phyloP scores from a whole-genome alignment of 2,888 invertebrate species.

The Acheta domesticus region DNA sequence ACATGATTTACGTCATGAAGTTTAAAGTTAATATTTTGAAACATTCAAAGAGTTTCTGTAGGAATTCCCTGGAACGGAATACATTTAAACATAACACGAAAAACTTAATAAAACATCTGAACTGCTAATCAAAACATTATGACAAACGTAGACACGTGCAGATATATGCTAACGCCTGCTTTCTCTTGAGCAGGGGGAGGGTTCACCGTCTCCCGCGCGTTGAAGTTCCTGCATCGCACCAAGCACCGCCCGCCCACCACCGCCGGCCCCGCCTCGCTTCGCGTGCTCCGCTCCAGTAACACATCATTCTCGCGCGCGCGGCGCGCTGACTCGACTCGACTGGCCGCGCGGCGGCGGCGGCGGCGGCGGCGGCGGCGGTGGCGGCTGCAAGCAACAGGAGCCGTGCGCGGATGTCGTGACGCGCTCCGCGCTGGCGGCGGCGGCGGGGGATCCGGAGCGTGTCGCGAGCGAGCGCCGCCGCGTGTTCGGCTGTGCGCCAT shows the following conservation, averaged over 20 bases:
- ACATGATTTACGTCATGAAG: too few species aligned
- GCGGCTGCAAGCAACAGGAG: not conserved
- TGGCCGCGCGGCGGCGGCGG: not conserved
- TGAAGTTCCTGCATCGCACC: not conserved
- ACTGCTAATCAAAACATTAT: too few species aligned
- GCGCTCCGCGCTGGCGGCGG: not conserved
- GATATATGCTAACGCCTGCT: too few species aligned
- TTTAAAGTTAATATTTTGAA: too few species aligned
- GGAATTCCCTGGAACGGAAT: too few species aligned
- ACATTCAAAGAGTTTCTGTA: too few species aligned
- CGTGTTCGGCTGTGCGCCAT: too few species aligned
- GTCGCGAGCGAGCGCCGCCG: not conserved
- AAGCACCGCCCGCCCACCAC: not conserved
- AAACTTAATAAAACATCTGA: too few species aligned
- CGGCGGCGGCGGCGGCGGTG: not conserved
- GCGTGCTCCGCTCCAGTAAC: not conserved
- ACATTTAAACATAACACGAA: too few species aligned
- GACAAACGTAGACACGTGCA: too few species aligned
- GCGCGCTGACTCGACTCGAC: not conserved
- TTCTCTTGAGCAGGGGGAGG: too few species aligned
- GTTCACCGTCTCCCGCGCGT: not conserved
- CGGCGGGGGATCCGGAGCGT: not conserved
- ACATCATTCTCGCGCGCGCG: not conserved
- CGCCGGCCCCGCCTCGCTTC: not conserved
- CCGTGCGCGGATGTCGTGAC: constrained; percentile 3